Evolutionary conservation across 2,797 vertebrate species (phyloP), one percentile per base, ranked within the genome.

Genomic region (Molothrus ater): DNA sequence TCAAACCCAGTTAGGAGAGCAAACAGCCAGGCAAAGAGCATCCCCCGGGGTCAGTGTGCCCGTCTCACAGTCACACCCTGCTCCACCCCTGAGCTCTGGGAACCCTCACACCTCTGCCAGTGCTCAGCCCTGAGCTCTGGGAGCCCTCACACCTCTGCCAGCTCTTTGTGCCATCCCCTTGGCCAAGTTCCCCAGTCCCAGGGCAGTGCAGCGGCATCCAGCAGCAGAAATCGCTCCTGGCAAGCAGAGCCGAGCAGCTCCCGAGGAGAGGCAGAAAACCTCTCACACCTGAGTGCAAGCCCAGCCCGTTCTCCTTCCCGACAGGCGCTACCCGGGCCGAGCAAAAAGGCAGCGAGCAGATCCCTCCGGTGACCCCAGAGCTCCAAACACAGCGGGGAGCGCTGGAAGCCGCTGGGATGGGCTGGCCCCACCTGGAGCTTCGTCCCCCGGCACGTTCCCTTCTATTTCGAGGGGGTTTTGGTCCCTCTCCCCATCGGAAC

Each of bases 381-480:
- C 43, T 36, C 47, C 43, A 11, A 22, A 48, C 9, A 6, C n/a
- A 24, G 38, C 2, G 2, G 51, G 20, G 12, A 76, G 34, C 0
- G 2, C 47, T 36, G 72, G 42, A 14, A 80, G 21, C 34, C 4
- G 5, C 47, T 2, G 3, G 34, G 59, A 26, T 43, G 34, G 20
- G 48, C 50, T 86, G 57, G 22, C 7, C 59, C 45, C 69, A 5
- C 43, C 29, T 17, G 8, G 28, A 6, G 48, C 48, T 85, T 29
- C 7, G 0, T 8, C 14, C n/a, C 11, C 7, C 0, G 0, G 38
- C 86, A n/a, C 53, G 10, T 57, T 54, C 19, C 13, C 22, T 50
- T 40, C 21, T 3, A 2, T 9, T 34, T 36, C 19, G 9, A 10
- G 10, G 34, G 36, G 22, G 29, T 40, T 65, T 60, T 29, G 38